These are phyloP conservation scores for Eucidaris tribuloides DNA, from an alignment of 35 echinoderm and acorn worm species.

Conservation along the genomic window DNA sequence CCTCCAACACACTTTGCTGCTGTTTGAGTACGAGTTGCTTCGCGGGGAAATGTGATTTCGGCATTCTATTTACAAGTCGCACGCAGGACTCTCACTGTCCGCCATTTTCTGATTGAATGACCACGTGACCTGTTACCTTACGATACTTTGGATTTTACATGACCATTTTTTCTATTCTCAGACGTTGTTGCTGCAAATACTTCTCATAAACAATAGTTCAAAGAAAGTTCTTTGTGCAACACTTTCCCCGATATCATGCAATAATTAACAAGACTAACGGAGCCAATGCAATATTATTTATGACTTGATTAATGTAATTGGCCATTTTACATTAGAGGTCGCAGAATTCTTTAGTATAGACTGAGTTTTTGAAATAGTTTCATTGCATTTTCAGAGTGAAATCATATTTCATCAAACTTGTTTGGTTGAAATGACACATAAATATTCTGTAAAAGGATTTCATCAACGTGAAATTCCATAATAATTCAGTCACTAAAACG, in stretches of 20 bases:
- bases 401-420: too few species aligned
- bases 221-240: not conserved
- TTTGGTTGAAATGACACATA: too few species aligned
- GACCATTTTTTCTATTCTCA: too few species aligned
- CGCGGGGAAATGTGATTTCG: constrained; percentile 53
- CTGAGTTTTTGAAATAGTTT: too few species aligned
- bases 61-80: constrained; percentile 71
- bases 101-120: constrained; percentile 95
- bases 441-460: too few species aligned
- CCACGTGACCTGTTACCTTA: constrained; percentile 90
- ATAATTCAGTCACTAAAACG: too few species aligned
- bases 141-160: too few species aligned
- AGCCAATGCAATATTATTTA: not conserved
- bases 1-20: constrained; percentile 4
- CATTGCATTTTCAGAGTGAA: too few species aligned
- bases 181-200: not conserved
- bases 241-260: not conserved
- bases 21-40: constrained; percentile 39
- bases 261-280: not conserved
- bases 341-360: too few species aligned
- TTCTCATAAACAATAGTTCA: not conserved
- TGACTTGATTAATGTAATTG: not conserved
- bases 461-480: too few species aligned
- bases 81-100: constrained; percentile 76
- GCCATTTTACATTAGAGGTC: too few species aligned